Percentiles rank a stretch among this genome's conserved stretches.
Conservation (phyloP, 2,888 invertebrate species). For the Spilarctia lutea region DNA sequence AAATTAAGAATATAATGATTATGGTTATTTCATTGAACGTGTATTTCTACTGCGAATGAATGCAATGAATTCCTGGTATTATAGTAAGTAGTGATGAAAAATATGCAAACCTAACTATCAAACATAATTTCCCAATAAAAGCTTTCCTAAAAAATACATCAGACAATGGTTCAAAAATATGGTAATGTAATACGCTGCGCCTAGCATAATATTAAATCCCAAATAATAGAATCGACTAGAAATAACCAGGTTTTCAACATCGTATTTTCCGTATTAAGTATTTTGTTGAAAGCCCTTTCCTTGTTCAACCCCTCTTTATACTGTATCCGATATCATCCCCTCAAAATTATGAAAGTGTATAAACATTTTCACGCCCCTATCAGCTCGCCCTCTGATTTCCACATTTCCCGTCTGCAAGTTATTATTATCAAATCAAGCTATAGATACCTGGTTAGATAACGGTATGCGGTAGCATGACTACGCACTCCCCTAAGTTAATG, state of each 20-base stretch:
- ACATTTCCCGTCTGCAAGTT: slow-evolving; percentile 77
- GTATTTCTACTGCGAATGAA: too few species aligned
- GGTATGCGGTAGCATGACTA: slow-evolving; percentile 75
- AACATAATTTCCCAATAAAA: neutral
- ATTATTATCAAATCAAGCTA: slow-evolving; percentile 86
- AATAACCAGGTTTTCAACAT: slow-evolving; percentile 77
- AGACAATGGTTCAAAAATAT: slow-evolving; percentile 40
- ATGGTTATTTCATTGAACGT: neutral
- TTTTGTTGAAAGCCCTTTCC: slow-evolving; percentile 80
- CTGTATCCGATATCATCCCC: slow-evolving; percentile 81
- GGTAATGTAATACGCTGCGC: slow-evolving; percentile 59
- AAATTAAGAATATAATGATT: too few species aligned
- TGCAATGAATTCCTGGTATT: too few species aligned
- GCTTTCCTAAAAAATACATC: neutral
- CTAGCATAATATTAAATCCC: slow-evolving; percentile 56
- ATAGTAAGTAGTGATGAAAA: neutral
- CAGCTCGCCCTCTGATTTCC: slow-evolving; percentile 75
- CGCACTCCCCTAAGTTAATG: slow-evolving; percentile 71
- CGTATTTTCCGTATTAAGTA: slow-evolving; percentile 82
- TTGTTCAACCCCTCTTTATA: slow-evolving; percentile 71
- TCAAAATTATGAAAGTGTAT: slow-evolving; percentile 86
- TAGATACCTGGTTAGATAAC: slow-evolving; percentile 81
- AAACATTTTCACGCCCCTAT: slow-evolving; percentile 84
- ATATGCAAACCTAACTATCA: neutral
- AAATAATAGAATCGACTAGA: slow-evolving; percentile 66